Base-by-base conservation (phyloP, 2,797 vertebrate genomes). In the Scyliorhinus canicula region DNA sequence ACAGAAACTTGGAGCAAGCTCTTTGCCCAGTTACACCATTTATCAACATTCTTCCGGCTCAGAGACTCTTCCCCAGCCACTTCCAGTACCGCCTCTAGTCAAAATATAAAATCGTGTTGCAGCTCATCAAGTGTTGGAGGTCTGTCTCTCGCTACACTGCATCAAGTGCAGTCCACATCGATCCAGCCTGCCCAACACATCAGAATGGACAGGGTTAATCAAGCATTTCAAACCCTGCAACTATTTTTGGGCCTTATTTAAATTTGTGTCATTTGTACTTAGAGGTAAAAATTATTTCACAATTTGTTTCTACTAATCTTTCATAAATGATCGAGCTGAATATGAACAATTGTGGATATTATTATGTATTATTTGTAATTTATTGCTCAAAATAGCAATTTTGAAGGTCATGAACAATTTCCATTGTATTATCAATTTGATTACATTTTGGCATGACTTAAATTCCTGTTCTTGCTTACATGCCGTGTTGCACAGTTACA, bases 361-460 rank as follows among this genome's bases (percentile, higher is more conserved):
- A 24, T 44, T 44, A 16, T 82, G 16, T 44, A 24, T 7, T 82
- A 82, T 44, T 82, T 44, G 40, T 21, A 6, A 6, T 40, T 77
- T 82, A 40, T 4, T 82, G 77, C 21, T 19, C 77, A 82, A 82
- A 82, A 44, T 79, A 82, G 21, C 19, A 82, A 82, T 24, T 82
- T 82, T 82, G 77, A 82, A 82, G 40, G 40, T 24, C 77, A 82
- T 82, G 77, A 82, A 44, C n/a, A 79, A 79, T 79, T 82, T 82
- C 77, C 77, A 44, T 44, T 82, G 40, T 82, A 82, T 44, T 82
- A 82, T 40, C 4, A 21, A 44, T 16, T 82, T 24, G 40, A 82
- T 82, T 82, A 44, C 77, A 79, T 82, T 82, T 44, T 82, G 16
- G 44, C 6, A 21, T 82, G 40, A 82, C 40, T 82, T 82, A 82